Conservation (phyloP, 2,888 invertebrate genomes). For the Apantesis nais region DNA sequence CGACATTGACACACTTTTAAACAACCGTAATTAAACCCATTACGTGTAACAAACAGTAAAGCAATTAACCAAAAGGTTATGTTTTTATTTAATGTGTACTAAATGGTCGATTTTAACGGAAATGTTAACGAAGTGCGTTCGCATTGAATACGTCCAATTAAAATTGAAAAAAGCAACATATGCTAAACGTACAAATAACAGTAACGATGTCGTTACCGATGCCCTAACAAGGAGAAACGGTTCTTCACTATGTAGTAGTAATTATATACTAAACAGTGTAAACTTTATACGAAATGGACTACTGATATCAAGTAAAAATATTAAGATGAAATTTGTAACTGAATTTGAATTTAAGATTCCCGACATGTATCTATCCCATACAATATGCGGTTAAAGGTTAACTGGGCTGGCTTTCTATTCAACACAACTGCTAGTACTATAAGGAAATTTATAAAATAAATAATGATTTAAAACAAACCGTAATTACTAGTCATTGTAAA, state of each 20-base stretch:
- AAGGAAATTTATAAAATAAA: too few relatives aligned
- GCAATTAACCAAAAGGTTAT: constrained; percentile 45
- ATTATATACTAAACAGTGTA: constrained; percentile 65
- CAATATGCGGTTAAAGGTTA: not conserved
- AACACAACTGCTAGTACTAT: not conserved
- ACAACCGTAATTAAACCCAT: constrained; percentile 30
- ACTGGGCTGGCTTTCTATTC: not conserved
- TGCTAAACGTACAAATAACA: constrained; percentile 73
- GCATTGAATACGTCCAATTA: constrained; percentile 67
- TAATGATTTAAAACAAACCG: too few relatives aligned
- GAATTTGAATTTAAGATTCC: not conserved
- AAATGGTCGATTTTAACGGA: constrained; percentile 49
- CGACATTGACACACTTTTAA: constrained; percentile 34
- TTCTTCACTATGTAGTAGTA: constrained; percentile 59
- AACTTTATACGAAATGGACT: not conserved
- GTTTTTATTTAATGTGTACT: constrained; percentile 48
- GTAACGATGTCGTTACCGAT: constrained; percentile 79
- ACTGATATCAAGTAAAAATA: not conserved
- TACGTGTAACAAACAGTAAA: constrained; percentile 34
- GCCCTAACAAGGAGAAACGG: constrained; percentile 71
- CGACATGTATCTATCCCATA: not conserved
- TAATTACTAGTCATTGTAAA: too few relatives aligned
- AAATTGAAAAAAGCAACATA: constrained; percentile 63
- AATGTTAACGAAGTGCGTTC: constrained; percentile 55
- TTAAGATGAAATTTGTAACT: not conserved